Evolutionary conservation across 2,888 invertebrate genomes (phyloP).

Genomic region (Drosophila imparisetae): DNA sequence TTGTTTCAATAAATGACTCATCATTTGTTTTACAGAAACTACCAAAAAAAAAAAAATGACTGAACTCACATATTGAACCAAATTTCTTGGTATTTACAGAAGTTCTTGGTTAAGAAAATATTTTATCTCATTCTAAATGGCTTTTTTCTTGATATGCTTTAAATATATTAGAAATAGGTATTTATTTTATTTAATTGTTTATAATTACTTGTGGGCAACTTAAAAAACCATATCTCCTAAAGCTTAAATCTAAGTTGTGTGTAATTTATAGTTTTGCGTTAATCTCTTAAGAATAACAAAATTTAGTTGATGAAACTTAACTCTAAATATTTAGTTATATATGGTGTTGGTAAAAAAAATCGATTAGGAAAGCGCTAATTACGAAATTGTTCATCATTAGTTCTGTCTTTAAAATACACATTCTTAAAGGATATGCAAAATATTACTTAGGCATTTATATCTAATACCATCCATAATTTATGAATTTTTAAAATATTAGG

Average conservation of each 20-base stretch:
- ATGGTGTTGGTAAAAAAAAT: neutral
- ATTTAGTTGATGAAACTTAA: fast-evolving
- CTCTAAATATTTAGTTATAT: neutral
- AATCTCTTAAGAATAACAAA: neutral
- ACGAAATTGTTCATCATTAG: neutral
- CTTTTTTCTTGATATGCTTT: neutral
- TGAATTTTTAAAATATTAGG: neutral
- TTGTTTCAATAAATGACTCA: slow-evolving; percentile 63
- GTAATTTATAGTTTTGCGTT: neutral
- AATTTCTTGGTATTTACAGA: neutral
- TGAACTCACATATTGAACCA: neutral
- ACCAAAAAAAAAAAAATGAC: slow-evolving; percentile 13
- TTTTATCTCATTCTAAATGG: too few species aligned
- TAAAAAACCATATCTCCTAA: neutral
- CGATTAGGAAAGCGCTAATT: neutral
- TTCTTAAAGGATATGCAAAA: neutral
- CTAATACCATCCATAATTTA: fast-evolving
- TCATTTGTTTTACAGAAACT: slow-evolving; percentile 16
- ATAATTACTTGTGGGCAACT: neutral
- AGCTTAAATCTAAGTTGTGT: neutral
- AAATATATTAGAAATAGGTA: neutral
- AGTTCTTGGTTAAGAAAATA: neutral
- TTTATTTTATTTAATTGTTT: neutral
- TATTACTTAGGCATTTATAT: neutral
- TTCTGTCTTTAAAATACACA: neutral